A percentile compares a stretch with the other conserved stretches of the same genome.
phyloP scores from a whole-genome alignment of 2,888 invertebrate genomes.

The Cryptus armator region DNA sequence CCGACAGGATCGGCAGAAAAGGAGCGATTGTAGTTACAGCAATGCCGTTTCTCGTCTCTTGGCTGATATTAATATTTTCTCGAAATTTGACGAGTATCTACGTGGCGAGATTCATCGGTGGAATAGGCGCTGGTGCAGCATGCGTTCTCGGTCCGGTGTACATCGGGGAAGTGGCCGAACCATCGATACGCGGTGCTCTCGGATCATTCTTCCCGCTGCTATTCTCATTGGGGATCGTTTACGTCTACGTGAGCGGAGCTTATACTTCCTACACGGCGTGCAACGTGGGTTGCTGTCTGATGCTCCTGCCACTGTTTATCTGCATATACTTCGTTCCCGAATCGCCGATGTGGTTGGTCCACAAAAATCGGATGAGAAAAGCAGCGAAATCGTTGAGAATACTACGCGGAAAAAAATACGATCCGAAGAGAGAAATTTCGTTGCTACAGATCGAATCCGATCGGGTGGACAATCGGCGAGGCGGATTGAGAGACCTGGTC shows the following conservation, averaged over 20 bases:
- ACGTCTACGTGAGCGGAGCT: slow-evolving; percentile 85
- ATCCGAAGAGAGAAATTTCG: slow-evolving; percentile 76
- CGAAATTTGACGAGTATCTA: slow-evolving; percentile 73
- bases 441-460: slow-evolving; percentile 77
- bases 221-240: slow-evolving; percentile 85
- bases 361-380: slow-evolving; percentile 72
- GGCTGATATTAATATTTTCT: slow-evolving; percentile 83
- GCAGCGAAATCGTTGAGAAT: slow-evolving; percentile 73
- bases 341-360: slow-evolving; percentile 80
- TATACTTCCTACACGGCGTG: slow-evolving; percentile 84
- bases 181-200: slow-evolving; percentile 86
- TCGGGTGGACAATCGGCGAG: slow-evolving; percentile 76
- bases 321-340: slow-evolving; percentile 79
- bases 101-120: slow-evolving; percentile 83
- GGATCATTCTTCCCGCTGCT: slow-evolving; percentile 86
- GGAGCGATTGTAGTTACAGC: slow-evolving; percentile 74
- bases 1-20: slow-evolving; percentile 80
- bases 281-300: slow-evolving; percentile 83
- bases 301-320: slow-evolving; percentile 83
- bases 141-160: slow-evolving; percentile 86
- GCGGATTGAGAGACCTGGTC: slow-evolving; percentile 78
- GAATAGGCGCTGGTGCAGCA: slow-evolving; percentile 84
- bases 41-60: slow-evolving; percentile 82
- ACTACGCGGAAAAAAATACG: slow-evolving; percentile 77
- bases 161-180: slow-evolving; percentile 86